A percentile compares a stretch with the other conserved stretches of the same genome.
Evolutionary conservation across 2,113 vertebrate genomes (phyloP).

Genomic region (Anarrhichthys ocellatus): DNA sequence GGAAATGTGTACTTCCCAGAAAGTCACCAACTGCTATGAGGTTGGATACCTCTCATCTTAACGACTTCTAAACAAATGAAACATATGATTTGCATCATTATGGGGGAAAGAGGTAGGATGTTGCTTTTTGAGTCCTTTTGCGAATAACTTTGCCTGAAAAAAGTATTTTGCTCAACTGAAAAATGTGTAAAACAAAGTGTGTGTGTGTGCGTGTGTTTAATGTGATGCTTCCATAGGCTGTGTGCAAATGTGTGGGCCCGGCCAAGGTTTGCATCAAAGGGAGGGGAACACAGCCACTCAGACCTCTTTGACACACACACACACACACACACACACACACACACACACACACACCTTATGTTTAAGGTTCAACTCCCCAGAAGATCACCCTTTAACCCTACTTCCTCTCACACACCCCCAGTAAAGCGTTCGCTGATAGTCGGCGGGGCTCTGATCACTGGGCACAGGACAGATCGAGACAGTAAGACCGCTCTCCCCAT

Average conservation of each 20-base stretch:
- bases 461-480: conserved; percentile 9
- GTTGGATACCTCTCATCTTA: not conserved
- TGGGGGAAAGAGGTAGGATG: not conserved
- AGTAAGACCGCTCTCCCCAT: not conserved
- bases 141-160: too few species aligned
- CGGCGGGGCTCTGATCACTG: not conserved
- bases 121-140: too few species aligned
- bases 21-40: too few species aligned
- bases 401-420: not conserved
- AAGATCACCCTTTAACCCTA: not conserved
- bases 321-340: conserved; percentile 7
- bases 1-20: not conserved
- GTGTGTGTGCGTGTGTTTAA: not conserved
- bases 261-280: not conserved
- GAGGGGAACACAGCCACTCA: conserved; percentile 13
- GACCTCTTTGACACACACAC: conserved; percentile 1
- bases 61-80: not conserved
- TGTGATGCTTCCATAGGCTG: not conserved
- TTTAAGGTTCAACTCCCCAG: conserved; percentile 16
- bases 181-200: not conserved
- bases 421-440: not conserved
- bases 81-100: not conserved
- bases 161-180: not conserved
- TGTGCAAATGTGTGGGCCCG: not conserved
- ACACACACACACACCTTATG: not conserved